Conservation (phyloP, 1,140 invertebrate species). For the Holotrichia oblita region DNA sequence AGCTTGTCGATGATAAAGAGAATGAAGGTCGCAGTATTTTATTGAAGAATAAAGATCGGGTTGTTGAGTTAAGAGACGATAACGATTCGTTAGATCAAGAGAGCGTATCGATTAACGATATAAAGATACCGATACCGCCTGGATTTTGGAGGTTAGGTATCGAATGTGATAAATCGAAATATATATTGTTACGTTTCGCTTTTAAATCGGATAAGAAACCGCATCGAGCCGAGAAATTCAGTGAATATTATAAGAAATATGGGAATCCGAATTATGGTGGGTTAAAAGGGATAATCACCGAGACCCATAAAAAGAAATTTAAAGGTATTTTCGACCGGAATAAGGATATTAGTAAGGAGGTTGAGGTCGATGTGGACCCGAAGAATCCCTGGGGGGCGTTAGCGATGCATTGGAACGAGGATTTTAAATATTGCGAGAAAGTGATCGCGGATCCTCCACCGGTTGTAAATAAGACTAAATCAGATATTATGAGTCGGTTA, state of each 20-base stretch:
- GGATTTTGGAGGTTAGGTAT: conserved; percentile 80
- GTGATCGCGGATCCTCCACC: conserved; percentile 38
- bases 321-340: conserved; percentile 63
- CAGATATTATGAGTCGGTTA: conserved; percentile 58
- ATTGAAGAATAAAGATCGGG: conserved; percentile 54
- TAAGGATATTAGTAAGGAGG: conserved; percentile 55
- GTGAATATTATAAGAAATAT: conserved; percentile 72
- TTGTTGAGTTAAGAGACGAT: conserved; percentile 57
- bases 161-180: conserved; percentile 69
- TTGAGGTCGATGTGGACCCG: conserved; percentile 52
- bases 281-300: conserved; percentile 52
- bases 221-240: conserved; percentile 68
- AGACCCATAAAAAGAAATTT: conserved; percentile 66
- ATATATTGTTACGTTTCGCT: conserved; percentile 78
- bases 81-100: conserved; percentile 47
- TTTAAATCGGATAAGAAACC: conserved; percentile 72
- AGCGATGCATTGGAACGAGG: conserved; percentile 73
- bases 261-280: conserved; percentile 73
- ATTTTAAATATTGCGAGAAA: conserved; percentile 62
- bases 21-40: conserved; percentile 52
- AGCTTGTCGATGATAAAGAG: conserved; percentile 37
- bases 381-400: conserved; percentile 80
- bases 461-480: conserved; percentile 13
- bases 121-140: conserved; percentile 69
- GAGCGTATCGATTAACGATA: conserved; percentile 62